phyloP scores from a whole-genome alignment of 2,888 invertebrate species.

The Spilosoma lubricipeda region DNA sequence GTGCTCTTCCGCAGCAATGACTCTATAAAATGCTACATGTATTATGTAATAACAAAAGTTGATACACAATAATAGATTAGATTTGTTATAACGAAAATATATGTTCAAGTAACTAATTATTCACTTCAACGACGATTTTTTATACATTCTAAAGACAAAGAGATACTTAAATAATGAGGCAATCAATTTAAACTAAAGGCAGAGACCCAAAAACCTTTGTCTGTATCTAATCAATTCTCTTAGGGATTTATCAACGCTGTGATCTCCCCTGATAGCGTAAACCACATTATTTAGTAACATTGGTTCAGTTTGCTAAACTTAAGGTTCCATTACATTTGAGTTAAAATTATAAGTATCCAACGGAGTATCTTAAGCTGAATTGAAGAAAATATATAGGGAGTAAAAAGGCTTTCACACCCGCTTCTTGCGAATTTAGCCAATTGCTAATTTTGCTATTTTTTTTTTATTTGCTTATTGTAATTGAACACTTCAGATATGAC shows the following conservation, averaged over 20 bases:
- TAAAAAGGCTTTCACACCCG: no score
- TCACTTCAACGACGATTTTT: neutral
- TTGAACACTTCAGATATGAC: no score
- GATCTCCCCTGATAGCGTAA: constrained; percentile 1
- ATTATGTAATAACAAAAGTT: no score
- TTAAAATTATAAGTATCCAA: neutral
- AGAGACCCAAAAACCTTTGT: constrained; percentile 38
- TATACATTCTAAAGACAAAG: constrained; percentile 26
- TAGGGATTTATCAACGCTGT: constrained; percentile 30
- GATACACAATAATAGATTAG: no score
- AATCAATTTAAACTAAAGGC: constrained; percentile 37
- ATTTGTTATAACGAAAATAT: neutral
- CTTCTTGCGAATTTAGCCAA: no score
- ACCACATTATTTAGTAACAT: neutral
- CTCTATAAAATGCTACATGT: no score
- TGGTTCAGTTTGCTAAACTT: neutral
- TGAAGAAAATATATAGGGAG: neutral
- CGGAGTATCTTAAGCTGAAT: neutral
- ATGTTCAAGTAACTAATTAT: neutral
- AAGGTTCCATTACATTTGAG: neutral
- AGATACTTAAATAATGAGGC: constrained; percentile 37
- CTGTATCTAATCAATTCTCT: constrained; percentile 40
- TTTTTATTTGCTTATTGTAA: no score
- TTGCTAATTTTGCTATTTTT: no score
- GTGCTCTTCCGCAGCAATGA: no score